Evolutionary conservation across 2,888 invertebrate species (phyloP).

Genomic region (Rhabditoides inermis): DNA sequence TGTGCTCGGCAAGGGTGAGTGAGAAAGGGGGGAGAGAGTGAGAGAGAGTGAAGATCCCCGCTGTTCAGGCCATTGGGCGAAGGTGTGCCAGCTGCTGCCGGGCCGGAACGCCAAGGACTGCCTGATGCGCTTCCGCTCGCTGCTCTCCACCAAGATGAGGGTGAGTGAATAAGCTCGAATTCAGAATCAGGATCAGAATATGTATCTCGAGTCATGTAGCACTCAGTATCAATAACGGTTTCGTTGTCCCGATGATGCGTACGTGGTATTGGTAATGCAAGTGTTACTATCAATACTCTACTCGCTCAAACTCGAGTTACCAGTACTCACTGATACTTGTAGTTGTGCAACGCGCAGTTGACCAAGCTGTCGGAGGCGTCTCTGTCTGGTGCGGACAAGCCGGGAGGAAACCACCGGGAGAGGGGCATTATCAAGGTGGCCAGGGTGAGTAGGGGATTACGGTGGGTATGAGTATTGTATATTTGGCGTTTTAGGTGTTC

Average conservation of each 20-base stretch:
- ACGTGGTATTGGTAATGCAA: too few relatives aligned
- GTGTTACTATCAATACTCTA: too few relatives aligned
- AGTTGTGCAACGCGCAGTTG: conserved; percentile 1
- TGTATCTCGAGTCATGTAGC: too few relatives aligned
- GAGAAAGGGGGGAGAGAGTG: conserved; percentile 9
- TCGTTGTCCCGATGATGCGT: conserved; percentile 11
- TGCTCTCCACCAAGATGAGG: conserved; percentile 23
- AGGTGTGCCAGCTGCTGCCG: conserved; percentile 21
- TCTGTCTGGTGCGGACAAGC: not conserved
- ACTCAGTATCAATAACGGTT: too few relatives aligned
- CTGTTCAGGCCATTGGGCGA: conserved; percentile 36
- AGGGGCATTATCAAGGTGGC: not conserved
- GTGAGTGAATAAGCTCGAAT: too few relatives aligned
- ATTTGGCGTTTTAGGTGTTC: too few relatives aligned
- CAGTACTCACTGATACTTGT: not conserved
- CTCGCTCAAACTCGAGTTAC: too few relatives aligned
- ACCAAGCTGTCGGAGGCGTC: not conserved
- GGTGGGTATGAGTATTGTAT: too few relatives aligned
- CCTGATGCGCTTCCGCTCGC: conserved; percentile 15
- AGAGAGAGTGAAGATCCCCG: conserved; percentile 8
- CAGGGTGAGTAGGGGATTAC: too few relatives aligned
- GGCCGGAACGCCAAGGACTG: conserved; percentile 21
- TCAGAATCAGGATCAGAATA: too few relatives aligned
- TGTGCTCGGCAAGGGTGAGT: conserved; percentile 60
- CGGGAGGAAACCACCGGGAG: not conserved